Conservation (phyloP, 2,888 invertebrate species). For the Podotricha telesiphe region DNA sequence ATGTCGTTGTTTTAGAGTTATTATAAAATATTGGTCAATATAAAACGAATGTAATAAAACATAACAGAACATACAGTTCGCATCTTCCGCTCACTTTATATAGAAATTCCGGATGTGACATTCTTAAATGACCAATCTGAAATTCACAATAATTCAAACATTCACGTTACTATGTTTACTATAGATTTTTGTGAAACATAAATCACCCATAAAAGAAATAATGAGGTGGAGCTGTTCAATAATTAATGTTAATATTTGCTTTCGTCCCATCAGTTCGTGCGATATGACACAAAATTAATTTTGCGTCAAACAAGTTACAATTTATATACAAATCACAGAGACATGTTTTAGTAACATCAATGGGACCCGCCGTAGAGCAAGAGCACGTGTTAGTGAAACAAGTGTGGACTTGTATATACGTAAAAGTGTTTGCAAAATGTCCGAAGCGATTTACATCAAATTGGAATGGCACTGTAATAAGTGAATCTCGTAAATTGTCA, state of each 20-base stretch:
- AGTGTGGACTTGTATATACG: too few species aligned
- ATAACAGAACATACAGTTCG: slow-evolving; percentile 45
- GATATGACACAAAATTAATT: slow-evolving; percentile 13
- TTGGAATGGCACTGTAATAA: slow-evolving; percentile 48
- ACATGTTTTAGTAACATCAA: slow-evolving; percentile 4
- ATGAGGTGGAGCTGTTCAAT: slow-evolving; percentile 8
- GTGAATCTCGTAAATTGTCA: slow-evolving; percentile 46
- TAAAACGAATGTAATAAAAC: slow-evolving; percentile 34
- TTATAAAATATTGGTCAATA: slow-evolving; percentile 55
- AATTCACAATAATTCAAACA: slow-evolving; percentile 52
- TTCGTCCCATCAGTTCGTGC: slow-evolving; percentile 27
- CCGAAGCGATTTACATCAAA: slow-evolving; percentile 18
- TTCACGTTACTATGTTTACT: slow-evolving; percentile 24
- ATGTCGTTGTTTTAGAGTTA: slow-evolving; percentile 75
- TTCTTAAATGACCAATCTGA: slow-evolving; percentile 83
- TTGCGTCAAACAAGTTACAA: slow-evolving; percentile 18
- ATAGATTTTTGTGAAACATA: background rate
- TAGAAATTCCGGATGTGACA: slow-evolving; percentile 77
- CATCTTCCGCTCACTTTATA: slow-evolving; percentile 57
- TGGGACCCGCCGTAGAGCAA: background rate
- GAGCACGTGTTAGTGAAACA: slow-evolving; percentile 24
- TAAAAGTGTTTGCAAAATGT: slow-evolving; percentile 15
- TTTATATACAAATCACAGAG: slow-evolving; percentile 27
- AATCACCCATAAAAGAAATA: background rate
- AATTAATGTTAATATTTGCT: background rate